These are phyloP conservation scores for Nothoprocta perdicaria DNA, from an alignment of 2,113 vertebrate species.

Conservation along the genomic window DNA sequence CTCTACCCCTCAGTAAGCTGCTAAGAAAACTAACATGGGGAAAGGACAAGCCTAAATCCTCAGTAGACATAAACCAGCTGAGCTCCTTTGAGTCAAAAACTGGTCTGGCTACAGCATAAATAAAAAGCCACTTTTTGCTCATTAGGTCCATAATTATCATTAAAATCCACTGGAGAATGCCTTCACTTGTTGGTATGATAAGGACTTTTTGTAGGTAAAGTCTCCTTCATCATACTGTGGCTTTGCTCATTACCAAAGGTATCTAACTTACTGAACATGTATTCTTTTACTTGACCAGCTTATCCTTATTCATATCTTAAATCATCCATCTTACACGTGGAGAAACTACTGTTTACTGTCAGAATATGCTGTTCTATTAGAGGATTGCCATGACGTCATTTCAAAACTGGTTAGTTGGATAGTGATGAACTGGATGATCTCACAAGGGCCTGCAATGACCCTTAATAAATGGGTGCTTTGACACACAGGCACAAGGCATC, in stretches of 20 bases:
- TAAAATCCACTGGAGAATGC: not conserved
- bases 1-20: not conserved
- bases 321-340: not conserved
- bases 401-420: not conserved
- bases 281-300: not conserved
- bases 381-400: not conserved
- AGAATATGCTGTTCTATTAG: not conserved
- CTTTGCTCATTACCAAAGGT: not conserved
- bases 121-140: not conserved
- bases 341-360: not conserved
- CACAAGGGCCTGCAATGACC: not conserved
- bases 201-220: not conserved
- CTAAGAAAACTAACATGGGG: not conserved
- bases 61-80: not conserved
- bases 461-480: not conserved
- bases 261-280: not conserved
- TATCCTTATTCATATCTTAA: slow-evolving; percentile 8
- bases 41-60: not conserved
- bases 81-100: not conserved
- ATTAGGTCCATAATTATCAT: not conserved
- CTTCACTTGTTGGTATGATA: not conserved
- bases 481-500: not conserved
- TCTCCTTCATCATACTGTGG: not conserved
- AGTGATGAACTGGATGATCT: not conserved
- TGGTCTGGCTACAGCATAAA: not conserved